phyloP scores from a whole-genome alignment of 1,140 invertebrate species.

The Tenebrio molitor region DNA sequence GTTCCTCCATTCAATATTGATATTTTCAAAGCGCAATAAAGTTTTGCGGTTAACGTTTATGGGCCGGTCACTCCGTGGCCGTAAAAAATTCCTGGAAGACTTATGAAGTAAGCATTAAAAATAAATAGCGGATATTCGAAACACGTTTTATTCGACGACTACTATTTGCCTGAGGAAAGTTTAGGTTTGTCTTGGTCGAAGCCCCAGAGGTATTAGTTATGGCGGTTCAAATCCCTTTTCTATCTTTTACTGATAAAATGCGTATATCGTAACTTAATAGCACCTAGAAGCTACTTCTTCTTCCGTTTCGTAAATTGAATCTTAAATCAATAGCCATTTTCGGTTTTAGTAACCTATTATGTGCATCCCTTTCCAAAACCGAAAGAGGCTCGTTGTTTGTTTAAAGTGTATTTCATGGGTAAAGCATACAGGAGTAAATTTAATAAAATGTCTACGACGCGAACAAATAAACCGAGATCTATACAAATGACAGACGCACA shows the following conservation, averaged over 20 bases:
- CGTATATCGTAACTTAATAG: conserved; percentile 28
- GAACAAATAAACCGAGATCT: conserved; percentile 4
- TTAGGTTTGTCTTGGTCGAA: background rate
- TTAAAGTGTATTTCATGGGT: conserved; percentile 13
- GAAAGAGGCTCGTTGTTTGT: conserved; percentile 24
- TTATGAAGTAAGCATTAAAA: conserved; percentile 8
- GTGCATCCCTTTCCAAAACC: conserved; percentile 25
- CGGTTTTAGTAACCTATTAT: conserved; percentile 27
- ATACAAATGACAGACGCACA: conserved; percentile 1
- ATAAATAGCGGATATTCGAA: conserved; percentile 2
- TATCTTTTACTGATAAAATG: conserved; percentile 37
- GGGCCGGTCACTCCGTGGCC: background rate
- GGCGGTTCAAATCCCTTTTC: conserved; percentile 16
- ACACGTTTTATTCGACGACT: conserved; percentile 8
- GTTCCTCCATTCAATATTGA: background rate
- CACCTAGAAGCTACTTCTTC: conserved; percentile 17
- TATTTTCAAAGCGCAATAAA: background rate
- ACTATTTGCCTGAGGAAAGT: background rate
- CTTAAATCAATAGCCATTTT: conserved; percentile 39
- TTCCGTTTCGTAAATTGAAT: conserved; percentile 29
- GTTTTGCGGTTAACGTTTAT: background rate
- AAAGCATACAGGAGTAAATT: conserved; percentile 13
- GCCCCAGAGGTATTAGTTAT: conserved; percentile 17
- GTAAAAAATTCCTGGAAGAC: background rate
- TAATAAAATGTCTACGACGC: background rate